These are phyloP conservation scores for Mesocricetus auratus DNA, from an alignment of 2,113 vertebrate genomes.

Conservation along the genomic window DNA sequence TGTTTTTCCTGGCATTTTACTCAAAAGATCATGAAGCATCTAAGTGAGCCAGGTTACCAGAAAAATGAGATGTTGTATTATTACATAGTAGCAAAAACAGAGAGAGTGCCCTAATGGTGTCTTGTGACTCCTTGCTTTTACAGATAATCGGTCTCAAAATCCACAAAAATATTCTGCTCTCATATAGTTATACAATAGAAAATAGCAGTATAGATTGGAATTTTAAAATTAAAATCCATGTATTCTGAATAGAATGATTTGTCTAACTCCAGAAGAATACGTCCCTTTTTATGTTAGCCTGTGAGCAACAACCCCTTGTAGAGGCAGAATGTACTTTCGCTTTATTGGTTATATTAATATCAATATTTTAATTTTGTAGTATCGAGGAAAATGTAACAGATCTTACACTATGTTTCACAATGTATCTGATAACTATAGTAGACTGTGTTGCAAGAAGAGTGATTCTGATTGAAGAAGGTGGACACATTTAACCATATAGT, in stretches of 20 bases:
- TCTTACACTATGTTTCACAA: background rate
- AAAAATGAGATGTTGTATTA: background rate
- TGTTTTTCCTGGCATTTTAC: background rate
- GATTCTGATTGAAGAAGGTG: background rate
- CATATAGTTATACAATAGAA: background rate
- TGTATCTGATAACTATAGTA: background rate
- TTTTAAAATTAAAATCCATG: background rate
- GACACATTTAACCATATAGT: background rate
- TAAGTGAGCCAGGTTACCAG: background rate
- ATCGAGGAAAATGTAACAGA: slow-evolving; percentile 6
- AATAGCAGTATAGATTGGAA: background rate
- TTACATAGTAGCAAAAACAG: background rate
- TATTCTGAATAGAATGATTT: background rate
- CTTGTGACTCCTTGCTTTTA: background rate
- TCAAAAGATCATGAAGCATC: background rate
- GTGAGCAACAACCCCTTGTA: background rate
- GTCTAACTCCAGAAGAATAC: background rate
- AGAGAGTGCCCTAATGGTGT: background rate
- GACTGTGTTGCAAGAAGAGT: background rate
- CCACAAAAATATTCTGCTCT: background rate
- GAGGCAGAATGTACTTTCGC: background rate
- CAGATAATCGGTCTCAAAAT: background rate
- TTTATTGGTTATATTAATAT: background rate
- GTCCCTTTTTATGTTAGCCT: background rate
- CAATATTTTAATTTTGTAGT: background rate